Evolutionary conservation across 2,888 invertebrate genomes (phyloP), one percentile per base, ranked within the genome.

Genomic region (Adelognathus sp.): DNA sequence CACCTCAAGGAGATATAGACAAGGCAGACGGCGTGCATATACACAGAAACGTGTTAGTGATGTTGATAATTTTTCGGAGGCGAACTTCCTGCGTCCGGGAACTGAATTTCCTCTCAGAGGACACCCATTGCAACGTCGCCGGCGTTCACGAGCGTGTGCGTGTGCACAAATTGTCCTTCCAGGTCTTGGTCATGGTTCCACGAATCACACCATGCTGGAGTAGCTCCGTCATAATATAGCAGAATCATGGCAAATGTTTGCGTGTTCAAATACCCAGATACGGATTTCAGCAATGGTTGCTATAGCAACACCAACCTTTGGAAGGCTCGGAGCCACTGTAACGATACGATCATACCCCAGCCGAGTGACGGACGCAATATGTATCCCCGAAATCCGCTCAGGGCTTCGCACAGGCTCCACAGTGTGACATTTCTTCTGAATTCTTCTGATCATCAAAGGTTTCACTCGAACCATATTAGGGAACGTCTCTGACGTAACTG

Each of bases 81-180:
- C 39, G 14, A 36, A 36, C 66, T 16, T 67, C 54, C 67, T 39
- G 27, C 39, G 39, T 50, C 46, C 67, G 67, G 54, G 54, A 67
- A 67, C 41, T 67, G 39, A 67, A 67, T 67, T 67, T 67, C 67
- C 67, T 54, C 67, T 54, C 54, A 24, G 41, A 27, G 39, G 39
- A 16, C 36, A 39, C 18, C 21, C 39, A 54, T 18, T 27, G 39
- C 27, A 27, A 54, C 39, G 27, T 24, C 29, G 52, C 33, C 27
- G 16, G 18, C 18, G 44, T 46, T 39, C 31, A n/a, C n/a, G n/a
- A n/a, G n/a, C n/a, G n/a, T n/a, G n/a, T n/a, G n/a, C n/a, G n/a
- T n/a, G n/a, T n/a, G n/a, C n/a, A n/a, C n/a, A n/a, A n/a, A n/a
- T n/a, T n/a, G n/a, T n/a, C n/a, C n/a, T n/a, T n/a, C n/a, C n/a